These are phyloP conservation scores for Chrysomela aeneicollis DNA, from an alignment of 2,888 invertebrate genomes.

Conservation along the genomic window DNA sequence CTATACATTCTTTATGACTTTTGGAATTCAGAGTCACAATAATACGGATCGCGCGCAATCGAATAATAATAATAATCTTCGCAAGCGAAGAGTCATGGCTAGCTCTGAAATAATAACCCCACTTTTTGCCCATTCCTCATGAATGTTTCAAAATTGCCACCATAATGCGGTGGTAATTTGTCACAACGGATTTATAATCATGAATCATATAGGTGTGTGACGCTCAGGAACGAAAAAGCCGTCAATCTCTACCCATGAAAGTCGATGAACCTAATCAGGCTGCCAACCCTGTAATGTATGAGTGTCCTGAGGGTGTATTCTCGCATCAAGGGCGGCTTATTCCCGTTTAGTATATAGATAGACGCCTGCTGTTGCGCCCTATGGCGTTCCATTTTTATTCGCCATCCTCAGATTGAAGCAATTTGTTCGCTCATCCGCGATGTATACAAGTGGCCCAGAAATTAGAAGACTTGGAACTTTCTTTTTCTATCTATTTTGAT, in stretches of 20 bases:
- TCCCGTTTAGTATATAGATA: slow-evolving; percentile 29
- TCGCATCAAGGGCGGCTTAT: slow-evolving; percentile 30
- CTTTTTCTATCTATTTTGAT: too few species aligned
- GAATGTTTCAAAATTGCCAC: too few species aligned
- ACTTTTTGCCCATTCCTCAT: too few species aligned
- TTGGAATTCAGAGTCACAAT: too few species aligned
- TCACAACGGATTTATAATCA: not conserved
- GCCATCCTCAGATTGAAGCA: slow-evolving; percentile 4
- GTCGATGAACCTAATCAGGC: slow-evolving; percentile 28
- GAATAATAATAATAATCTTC: too few species aligned
- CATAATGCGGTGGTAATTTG: too few species aligned
- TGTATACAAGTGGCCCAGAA: not conserved
- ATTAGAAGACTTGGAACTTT: too few species aligned
- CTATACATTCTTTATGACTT: too few species aligned
- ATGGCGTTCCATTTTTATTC: not conserved
- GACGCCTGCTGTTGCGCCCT: slow-evolving; percentile 16
- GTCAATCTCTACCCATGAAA: slow-evolving; percentile 10
- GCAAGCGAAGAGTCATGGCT: too few species aligned
- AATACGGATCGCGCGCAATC: too few species aligned
- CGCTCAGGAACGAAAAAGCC: not conserved
- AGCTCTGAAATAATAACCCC: too few species aligned
- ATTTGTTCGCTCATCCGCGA: slow-evolving; percentile 11
- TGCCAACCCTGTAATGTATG: slow-evolving; percentile 21
- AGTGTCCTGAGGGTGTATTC: slow-evolving; percentile 28
- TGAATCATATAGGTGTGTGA: not conserved